Base-by-base conservation (phyloP, 2,797 vertebrate species). In the Nasua narica region DNA sequence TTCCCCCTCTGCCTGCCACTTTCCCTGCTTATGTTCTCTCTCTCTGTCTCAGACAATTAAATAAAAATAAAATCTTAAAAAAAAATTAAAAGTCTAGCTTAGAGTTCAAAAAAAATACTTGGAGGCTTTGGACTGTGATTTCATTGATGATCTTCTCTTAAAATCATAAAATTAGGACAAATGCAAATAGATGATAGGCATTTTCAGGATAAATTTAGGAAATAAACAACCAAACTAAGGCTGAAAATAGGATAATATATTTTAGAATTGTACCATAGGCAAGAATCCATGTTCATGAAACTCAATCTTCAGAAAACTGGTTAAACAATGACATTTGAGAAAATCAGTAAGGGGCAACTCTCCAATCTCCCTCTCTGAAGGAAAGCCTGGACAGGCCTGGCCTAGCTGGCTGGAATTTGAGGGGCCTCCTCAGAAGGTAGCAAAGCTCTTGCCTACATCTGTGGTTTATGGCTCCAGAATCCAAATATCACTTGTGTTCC, bases 141-240 rank as follows among this genome's bases (percentile, higher is more conserved):
- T 89, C 7, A 54, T 37, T 78, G 27, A 88, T 88, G 18, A 62
- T 78, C n/a, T 19, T 60, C 15, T 91, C 37, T 89, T 95, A 74
- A 90, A 74, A 79, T 91, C 19, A 77, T 79, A 87, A 87, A 58
- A 82, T 94, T 48, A 88, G 52, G 76, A 82, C 7, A 91, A 86
- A 58, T 82, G 13, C 40, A 89, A 52, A 77, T 29, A 84, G 9
- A 74, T 60, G 54, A 15, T 9, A 62, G 14, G 18, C 19, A 67
- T 85, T 92, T 92, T 93, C 14, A 92, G 72, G 46, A 82, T 81
- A 43, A 90, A 52, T 3, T 87, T 18, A 54, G 32, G 27, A 89
- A 77, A 84, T 15, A 82, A 84, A 8, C 5, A 54, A 50, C 14
- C 16, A 43, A 82, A 85, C 40, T 54, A 77, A 92, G 65, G 10